Evolutionary conservation across 2,888 invertebrate species (phyloP), one percentile per base, ranked within the genome.

Genomic region (Gandaritis pyraliata): DNA sequence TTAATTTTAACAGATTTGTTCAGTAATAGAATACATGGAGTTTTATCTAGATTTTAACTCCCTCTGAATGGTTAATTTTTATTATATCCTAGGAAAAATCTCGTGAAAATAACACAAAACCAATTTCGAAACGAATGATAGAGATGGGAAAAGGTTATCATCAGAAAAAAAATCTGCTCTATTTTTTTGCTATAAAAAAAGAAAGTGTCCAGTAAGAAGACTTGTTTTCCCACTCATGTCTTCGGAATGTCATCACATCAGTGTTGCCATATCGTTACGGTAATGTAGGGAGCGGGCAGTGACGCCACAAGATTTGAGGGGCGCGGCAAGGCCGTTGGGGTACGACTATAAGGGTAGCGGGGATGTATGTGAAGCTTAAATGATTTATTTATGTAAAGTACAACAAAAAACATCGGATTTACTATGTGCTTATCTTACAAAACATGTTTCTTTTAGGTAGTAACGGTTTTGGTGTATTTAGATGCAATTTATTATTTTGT

Each of bases 301-400:
- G 66, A 69, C 69, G 69, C 13, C 61, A 54, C 46, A 61, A 66
- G 66, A 64, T 61, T 58, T 50, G 53, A 51, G 49, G 53, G 66
- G 69, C 16, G 66, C 43, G 66, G 36, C 63, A 48, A 58, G 61
- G 57, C 29, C 66, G 45, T 16, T 11, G 23, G 39, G 46, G 46
- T 23, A 23, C 46, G n/a, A 47, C n/a, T 46, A 29, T 36, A 16
- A 48, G 55, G 16, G 49, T 15, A 29, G 48, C 48, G 16, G 41
- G 18, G 6, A 36, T n/a, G 18, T 16, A 36, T 12, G 15, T 39
- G 47, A 29, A 55, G 13, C 18, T 45, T 43, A 33, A 43, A 38
- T 51, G 36, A 57, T 50, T 50, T 50, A 45, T 45, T 15, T 38
- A 15, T 18, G 43, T 36, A 33, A 12, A 0, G 13, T 13, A 39